A percentile compares a stretch with the other conserved stretches of the same genome.
Conservation (phyloP, 2,888 invertebrate species). For the Idaea biselata region DNA sequence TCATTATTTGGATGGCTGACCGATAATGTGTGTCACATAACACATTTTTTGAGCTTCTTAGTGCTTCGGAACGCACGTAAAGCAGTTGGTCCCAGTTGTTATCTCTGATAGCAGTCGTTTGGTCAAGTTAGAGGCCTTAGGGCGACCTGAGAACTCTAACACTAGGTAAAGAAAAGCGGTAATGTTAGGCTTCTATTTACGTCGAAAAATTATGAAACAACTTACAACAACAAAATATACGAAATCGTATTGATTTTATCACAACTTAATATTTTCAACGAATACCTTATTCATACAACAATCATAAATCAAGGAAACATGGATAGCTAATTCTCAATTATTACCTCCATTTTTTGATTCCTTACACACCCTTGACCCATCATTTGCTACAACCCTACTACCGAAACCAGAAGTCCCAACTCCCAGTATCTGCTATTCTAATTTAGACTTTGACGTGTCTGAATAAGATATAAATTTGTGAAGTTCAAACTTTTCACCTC, state of each 20-base stretch:
- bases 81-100: too few species aligned
- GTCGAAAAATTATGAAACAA: too few species aligned
- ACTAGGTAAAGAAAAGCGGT: too few species aligned
- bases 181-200: too few species aligned
- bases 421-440: slow-evolving; percentile 3
- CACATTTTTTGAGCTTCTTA: too few species aligned
- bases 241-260: neutral
- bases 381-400: slow-evolving; percentile 59
- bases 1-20: too few species aligned
- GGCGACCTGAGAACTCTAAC: too few species aligned
- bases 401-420: slow-evolving; percentile 28
- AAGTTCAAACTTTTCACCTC: neutral
- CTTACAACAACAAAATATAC: too few species aligned
- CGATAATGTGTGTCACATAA: too few species aligned
- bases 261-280: neutral
- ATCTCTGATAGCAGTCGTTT: too few species aligned
- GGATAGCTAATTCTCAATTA: slow-evolving; percentile 14
- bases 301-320: neutral
- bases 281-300: neutral
- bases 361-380: slow-evolving; percentile 71
- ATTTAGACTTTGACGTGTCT: neutral
- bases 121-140: too few species aligned
- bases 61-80: too few species aligned
- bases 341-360: slow-evolving; percentile 60
- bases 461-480: neutral